Percentiles rank a stretch among this genome's conserved stretches.
phyloP scores from a whole-genome alignment of 1,140 invertebrate species.

The Drosophila nannoptera region DNA sequence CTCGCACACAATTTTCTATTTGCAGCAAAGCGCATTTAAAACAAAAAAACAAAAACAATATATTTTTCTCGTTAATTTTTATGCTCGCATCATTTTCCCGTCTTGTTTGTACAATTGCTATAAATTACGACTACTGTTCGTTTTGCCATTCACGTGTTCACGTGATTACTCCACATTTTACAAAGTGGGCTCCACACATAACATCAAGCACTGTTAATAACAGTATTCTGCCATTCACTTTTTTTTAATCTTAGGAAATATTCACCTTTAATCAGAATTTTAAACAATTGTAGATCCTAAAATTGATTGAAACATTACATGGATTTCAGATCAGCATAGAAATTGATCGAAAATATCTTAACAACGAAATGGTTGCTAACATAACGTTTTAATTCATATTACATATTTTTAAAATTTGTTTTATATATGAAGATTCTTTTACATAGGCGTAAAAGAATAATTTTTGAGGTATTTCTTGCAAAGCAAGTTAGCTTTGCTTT shows the following conservation, averaged over 20 bases:
- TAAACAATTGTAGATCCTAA: background rate
- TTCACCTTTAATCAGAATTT: background rate
- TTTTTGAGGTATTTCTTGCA: no score
- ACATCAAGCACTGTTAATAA: background rate
- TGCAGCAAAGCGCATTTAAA: conserved; percentile 17
- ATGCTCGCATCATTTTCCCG: conserved; percentile 32
- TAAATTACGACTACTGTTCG: conserved; percentile 19
- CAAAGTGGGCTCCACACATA: conserved; percentile 9
- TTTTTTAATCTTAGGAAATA: conserved; percentile 7
- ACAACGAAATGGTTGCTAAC: background rate
- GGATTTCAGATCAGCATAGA: background rate
- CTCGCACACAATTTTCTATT: conserved; percentile 21
- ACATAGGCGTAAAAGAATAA: no score
- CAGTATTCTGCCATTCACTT: background rate
- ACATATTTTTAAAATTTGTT: background rate
- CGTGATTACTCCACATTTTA: conserved; percentile 9
- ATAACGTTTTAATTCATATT: background rate
- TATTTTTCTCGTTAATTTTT: conserved; percentile 29
- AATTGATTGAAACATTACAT: background rate
- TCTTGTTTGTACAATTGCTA: conserved; percentile 35
- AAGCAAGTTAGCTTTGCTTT: background rate
- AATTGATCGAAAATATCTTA: no score
- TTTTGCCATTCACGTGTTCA: conserved; percentile 25
- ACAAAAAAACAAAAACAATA: conserved; percentile 24
- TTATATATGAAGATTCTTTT: background rate